Base-by-base conservation (phyloP, 2,888 invertebrate genomes). In the Octodonta nipae region DNA sequence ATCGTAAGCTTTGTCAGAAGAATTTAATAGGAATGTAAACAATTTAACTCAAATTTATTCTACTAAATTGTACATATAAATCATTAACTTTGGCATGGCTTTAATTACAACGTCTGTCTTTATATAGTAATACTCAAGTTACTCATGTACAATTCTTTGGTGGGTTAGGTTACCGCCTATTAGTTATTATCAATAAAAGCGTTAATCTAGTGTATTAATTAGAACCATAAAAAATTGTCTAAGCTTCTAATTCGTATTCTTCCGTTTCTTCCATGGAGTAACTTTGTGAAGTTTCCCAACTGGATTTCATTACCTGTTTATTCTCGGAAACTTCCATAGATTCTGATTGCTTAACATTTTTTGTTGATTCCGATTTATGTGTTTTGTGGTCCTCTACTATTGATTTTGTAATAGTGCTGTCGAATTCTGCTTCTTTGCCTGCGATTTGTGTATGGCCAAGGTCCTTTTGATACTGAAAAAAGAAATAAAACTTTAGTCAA, bases 191-290 rank as follows among this genome's bases (percentile, higher is more conserved):
- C n/a, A n/a, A n/a, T n/a, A n/a, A n/a, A n/a, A n/a, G n/a, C n/a
- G n/a, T n/a, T n/a, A n/a, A n/a, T n/a, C n/a, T n/a, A n/a, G n/a
- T n/a, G n/a, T n/a, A n/a, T n/a, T n/a, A n/a, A 13, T 15, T 17
- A 28, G 33, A 38, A 35, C 32, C 34, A 35, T 29, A 35, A 30
- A 16, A 33, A 34, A n/a, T n/a, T n/a, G 25, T 20, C 49, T 40
- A 54, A 36, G 48, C 51, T 34, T 55, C 55, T 15, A 48, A 41
- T 46, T 57, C 61, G 44, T 53, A 61, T 45, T 63, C 62, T 44
- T 59, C 57, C 13, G 51, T 49, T 45, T 61, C 61, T 49, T 62
- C 62, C 47, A 57, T 56, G 31, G 57, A 56, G 38, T 53, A 61
- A 43, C 58, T 60, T 43, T 59, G 54, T 13, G 60, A 58, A 17